Percentiles rank a stretch among this genome's conserved stretches.
Conservation (phyloP, 2,888 invertebrate species). For the Deroplatys truncata region DNA sequence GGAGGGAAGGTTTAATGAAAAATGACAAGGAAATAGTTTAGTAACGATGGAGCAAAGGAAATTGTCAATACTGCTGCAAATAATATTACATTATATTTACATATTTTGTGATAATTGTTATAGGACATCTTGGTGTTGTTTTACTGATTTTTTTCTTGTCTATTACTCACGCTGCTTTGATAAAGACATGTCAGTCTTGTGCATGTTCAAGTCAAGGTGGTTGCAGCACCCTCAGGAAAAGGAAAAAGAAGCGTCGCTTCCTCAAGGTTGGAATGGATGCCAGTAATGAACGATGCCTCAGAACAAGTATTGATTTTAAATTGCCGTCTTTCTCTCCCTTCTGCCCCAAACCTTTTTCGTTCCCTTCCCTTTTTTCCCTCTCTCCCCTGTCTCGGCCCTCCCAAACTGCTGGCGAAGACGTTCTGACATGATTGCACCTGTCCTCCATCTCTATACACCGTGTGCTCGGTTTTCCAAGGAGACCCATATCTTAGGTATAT, state of each 20-base stretch:
- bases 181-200: no score
- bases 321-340: slow-evolving; percentile 37
- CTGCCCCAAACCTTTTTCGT: slow-evolving; percentile 38
- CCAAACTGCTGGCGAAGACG: not conserved
- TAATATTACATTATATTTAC: no score
- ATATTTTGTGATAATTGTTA: no score
- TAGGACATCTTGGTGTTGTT: no score
- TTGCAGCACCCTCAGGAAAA: not conserved
- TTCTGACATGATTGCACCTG: slow-evolving; percentile 12
- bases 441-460: not conserved
- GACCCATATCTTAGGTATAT: not conserved
- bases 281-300: slow-evolving; percentile 30
- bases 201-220: not conserved
- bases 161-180: no score
- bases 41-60: no score
- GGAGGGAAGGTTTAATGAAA: no score
- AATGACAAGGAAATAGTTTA: no score
- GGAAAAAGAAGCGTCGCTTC: not conserved
- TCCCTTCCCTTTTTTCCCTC: slow-evolving; percentile 37
- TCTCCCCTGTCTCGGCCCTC: not conserved
- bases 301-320: slow-evolving; percentile 45
- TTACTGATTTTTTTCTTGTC: no score
- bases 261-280: slow-evolving; percentile 10
- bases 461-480: not conserved
- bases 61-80: no score